phyloP scores from a whole-genome alignment of 1,140 invertebrate genomes.

The Aleiodes sp. region DNA sequence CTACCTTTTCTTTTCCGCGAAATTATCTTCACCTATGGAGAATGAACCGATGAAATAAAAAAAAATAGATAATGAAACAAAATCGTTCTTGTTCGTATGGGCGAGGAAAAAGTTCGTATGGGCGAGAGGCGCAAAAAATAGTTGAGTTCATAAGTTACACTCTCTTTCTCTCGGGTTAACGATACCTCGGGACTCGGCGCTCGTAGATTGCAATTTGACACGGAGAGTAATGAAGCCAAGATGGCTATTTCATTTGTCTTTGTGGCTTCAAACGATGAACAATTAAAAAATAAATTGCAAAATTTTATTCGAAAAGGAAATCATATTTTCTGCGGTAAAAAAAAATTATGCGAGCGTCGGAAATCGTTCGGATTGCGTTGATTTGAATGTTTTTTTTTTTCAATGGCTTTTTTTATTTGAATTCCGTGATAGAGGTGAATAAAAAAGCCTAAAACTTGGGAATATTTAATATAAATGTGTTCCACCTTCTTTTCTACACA shows the following conservation, averaged over 20 bases:
- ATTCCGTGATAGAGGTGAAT: too few relatives aligned
- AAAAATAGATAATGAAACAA: background rate
- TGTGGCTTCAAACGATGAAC: too few relatives aligned
- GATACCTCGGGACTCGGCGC: constrained; percentile 59
- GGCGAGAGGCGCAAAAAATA: constrained; percentile 48
- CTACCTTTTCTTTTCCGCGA: constrained; percentile 54
- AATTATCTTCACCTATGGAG: constrained; percentile 50
- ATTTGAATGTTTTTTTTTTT: background rate
- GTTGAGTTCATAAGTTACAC: background rate
- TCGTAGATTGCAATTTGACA: constrained; percentile 65
- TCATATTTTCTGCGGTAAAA: too few relatives aligned
- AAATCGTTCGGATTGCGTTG: too few relatives aligned
- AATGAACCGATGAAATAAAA: background rate
- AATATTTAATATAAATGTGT: constrained; percentile 12
- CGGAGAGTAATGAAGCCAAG: constrained; percentile 61
- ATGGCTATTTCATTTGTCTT: constrained; percentile 9
- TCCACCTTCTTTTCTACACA: background rate
- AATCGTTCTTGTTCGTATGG: background rate
- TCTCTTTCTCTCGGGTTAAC: constrained; percentile 35
- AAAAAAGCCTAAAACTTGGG: background rate
- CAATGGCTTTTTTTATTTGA: background rate
- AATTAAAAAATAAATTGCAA: background rate
- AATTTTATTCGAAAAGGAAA: too few relatives aligned
- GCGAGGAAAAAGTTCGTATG: constrained; percentile 21
- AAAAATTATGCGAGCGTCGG: too few relatives aligned